Evolutionary conservation across 2,113 vertebrate genomes (phyloP).

Genomic region (Oxyura jamaicensis): DNA sequence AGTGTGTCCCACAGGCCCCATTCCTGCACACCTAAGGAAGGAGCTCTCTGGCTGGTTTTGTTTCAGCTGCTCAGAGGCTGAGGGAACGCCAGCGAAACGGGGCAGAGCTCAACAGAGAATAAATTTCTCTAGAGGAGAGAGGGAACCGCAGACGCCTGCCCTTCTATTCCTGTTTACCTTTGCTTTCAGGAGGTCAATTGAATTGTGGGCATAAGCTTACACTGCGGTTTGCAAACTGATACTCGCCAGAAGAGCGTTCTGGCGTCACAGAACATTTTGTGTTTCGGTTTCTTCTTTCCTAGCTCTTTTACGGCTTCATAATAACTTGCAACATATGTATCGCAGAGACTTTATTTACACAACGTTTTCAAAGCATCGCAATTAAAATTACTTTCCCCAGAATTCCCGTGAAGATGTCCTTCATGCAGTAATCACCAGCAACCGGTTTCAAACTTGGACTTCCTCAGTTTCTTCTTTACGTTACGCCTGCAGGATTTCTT

Average conservation of each 20-base stretch:
- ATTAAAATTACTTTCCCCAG: background rate
- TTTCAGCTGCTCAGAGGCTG: background rate
- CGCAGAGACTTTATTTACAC: background rate
- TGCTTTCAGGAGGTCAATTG: conserved; percentile 57
- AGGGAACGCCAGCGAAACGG: background rate
- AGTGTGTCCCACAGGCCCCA: background rate
- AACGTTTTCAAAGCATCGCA: background rate
- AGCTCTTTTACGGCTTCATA: background rate
- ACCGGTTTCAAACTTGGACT: background rate
- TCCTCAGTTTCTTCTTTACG: background rate
- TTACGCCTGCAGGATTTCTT: background rate
- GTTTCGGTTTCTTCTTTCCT: conserved; percentile 30
- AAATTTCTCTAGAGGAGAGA: conserved; percentile 29
- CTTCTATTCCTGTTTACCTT: conserved; percentile 60
- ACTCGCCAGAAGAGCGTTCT: conserved; percentile 49
- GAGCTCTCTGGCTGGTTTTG: background rate
- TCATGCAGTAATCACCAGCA: background rate
- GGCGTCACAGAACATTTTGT: conserved; percentile 44
- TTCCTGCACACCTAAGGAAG: background rate
- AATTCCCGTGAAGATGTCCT: background rate
- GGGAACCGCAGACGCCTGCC: background rate
- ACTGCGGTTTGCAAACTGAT: conserved; percentile 50
- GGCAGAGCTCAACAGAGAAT: background rate
- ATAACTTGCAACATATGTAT: conserved; percentile 46
- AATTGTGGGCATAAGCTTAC: conserved; percentile 61